A percentile compares a stretch with the other conserved stretches of the same genome.
phyloP scores from a whole-genome alignment of 2,797 vertebrate genomes.

The Naso thynnoides region DNA sequence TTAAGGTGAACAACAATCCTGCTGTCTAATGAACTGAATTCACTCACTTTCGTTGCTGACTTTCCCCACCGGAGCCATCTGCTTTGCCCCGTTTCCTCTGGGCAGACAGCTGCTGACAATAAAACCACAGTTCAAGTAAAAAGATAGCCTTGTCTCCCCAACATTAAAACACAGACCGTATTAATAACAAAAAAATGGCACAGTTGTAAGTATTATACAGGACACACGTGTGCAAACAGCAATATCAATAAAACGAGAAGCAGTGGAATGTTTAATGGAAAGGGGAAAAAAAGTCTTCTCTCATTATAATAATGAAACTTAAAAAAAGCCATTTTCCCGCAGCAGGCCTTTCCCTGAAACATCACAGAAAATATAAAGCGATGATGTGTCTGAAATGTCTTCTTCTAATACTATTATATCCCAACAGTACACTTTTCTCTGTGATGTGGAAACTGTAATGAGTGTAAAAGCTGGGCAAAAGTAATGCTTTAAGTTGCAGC shows the following conservation, averaged over 20 bases:
- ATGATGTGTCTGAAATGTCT: neutral
- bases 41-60: constrained; percentile 80
- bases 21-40: constrained; percentile 38
- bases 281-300: neutral
- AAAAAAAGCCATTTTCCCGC: neutral
- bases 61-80: constrained; percentile 79
- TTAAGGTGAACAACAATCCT: constrained; percentile 14
- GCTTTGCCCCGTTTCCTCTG: constrained; percentile 83
- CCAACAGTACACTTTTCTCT: neutral
- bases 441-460: neutral
- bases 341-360: neutral
- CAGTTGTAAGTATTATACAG: neutral
- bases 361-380: neutral
- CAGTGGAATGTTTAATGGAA: constrained; percentile 31
- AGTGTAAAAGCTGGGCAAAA: neutral
- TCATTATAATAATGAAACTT: neutral
- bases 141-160: neutral
- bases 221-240: constrained; percentile 19
- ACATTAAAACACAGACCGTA: constrained; percentile 7
- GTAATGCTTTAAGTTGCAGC: neutral
- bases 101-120: constrained; percentile 82
- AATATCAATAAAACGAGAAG: constrained; percentile 42
- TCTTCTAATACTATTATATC: neutral
- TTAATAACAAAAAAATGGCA: neutral
- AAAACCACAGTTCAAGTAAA: constrained; percentile 38